A percentile compares a stretch with the other conserved stretches of the same genome.
Conservation (phyloP, 2,797 vertebrate species). For the Neoniphon sammara region DNA sequence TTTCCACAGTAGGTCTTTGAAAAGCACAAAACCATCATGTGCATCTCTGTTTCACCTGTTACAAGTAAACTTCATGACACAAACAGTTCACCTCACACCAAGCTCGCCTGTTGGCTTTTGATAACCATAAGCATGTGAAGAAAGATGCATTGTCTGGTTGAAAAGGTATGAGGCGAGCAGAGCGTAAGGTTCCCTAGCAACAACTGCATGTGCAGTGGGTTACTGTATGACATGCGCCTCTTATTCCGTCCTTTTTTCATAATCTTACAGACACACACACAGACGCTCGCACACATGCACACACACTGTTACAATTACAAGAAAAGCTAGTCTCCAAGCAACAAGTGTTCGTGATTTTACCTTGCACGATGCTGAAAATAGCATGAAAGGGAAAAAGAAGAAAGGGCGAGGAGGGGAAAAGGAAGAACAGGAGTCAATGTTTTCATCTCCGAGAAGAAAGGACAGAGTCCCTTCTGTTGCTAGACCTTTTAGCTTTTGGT, state of each 20-base stretch:
- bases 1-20: constrained; percentile 1
- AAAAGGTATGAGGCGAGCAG: constrained; percentile 38
- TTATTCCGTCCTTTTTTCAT: constrained; percentile 45
- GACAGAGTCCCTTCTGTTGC: constrained; percentile 30
- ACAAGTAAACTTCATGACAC: neutral
- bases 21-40: too few species aligned
- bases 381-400: constrained; percentile 32
- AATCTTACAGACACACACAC: neutral
- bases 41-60: constrained; percentile 2
- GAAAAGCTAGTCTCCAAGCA: constrained; percentile 74
- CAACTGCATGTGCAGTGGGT: constrained; percentile 39
- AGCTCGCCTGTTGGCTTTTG: constrained; percentile 21
- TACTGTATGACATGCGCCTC: constrained; percentile 30
- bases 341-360: constrained; percentile 69
- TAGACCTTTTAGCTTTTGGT: neutral
- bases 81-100: constrained; percentile 8
- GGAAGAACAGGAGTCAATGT: constrained; percentile 20
- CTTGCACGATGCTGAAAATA: constrained; percentile 61
- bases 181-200: constrained; percentile 70
- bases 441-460: constrained; percentile 44
- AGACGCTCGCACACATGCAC: constrained; percentile 7
- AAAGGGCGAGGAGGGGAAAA: constrained; percentile 11
- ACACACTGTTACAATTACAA: constrained; percentile 11
- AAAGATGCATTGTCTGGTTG: constrained; percentile 37
- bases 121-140: constrained; percentile 26